Base-by-base conservation (phyloP, 1,140 invertebrate species). In the Andricus grossulariae region DNA sequence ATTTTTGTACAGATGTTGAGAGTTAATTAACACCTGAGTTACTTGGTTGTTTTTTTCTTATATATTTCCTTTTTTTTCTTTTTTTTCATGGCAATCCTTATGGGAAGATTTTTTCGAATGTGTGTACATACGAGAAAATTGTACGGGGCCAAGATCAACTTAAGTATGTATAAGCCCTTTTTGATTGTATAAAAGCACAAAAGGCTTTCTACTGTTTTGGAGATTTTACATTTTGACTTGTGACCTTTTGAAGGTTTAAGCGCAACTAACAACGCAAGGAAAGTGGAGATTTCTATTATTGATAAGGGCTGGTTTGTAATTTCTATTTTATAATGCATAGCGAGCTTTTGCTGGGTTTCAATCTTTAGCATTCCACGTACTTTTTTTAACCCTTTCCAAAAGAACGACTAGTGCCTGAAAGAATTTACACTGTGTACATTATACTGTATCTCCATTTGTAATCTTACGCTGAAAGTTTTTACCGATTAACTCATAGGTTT, bases 321-420 rank as follows among this genome's bases (percentile, higher is more conserved):
- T 60, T 13, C 19, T 60, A 19, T 45, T 45, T 45, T 45, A 60
- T 13, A 18, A 51, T 25, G 71, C 71, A 72, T 72, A 52, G 25
- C 50, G 71, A 51, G 54, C 21, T 55, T 73, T 57, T 60, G 15
- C 50, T 45, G 60, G 49, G 19, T 74, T 72, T 75, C n/a, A 70
- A 74, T 76, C 72, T 82, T 32, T 78, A 78, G 74, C 76, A 82
- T 82, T 82, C 75, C 77, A 78, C 77, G 19, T 77, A 75, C 73
- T 75, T 80, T 78, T 82, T 76, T 54, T 70, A 82, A 80, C 71
- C 80, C 73, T 72, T 80, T 76, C 72, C 75, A 82, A 73, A 75
- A 80, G 73, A 82, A 82, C 74, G 73, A 82, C 78, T 82, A 82
- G 81, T 82, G 81, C 81, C 81, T 82, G 79, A 82, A 82, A 82